Conservation (phyloP, 2,113 vertebrate genomes). For the Penelope pileata region DNA sequence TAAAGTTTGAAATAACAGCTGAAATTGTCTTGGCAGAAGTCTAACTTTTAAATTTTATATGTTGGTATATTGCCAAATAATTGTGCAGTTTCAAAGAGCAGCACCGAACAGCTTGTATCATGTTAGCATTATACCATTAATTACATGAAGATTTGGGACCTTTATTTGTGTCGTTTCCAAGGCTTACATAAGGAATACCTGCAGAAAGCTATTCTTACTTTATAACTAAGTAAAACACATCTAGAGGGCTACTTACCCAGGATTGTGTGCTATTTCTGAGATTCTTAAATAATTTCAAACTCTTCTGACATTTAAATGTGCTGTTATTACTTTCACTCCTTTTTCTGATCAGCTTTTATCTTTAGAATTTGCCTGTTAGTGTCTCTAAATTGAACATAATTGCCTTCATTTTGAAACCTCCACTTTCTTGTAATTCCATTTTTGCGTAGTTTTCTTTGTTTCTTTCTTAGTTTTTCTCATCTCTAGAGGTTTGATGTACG, state of each 20-base stretch:
- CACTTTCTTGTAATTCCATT: not conserved
- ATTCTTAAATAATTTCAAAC: not conserved
- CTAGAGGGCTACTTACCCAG: not conserved
- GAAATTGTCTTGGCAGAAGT: not conserved
- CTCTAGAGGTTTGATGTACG: not conserved
- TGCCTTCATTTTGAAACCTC: conserved; percentile 9
- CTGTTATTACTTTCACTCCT: conserved; percentile 2
- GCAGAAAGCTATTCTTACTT: not conserved
- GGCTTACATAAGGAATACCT: not conserved
- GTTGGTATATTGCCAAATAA: not conserved
- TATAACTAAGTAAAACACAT: not conserved
- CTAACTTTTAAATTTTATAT: not conserved
- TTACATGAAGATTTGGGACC: not conserved
- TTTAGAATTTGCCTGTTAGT: conserved; percentile 20
- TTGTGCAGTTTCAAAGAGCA: not conserved
- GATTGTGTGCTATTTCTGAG: not conserved
- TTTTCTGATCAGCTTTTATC: conserved; percentile 25
- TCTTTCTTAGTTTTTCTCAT: not conserved
- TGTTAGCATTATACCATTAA: not conserved
- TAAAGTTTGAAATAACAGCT: not conserved
- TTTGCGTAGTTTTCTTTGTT: not conserved
- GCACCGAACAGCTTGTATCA: not conserved
- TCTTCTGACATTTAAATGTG: conserved; percentile 24
- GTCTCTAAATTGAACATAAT: conserved; percentile 49
- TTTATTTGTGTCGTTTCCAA: not conserved